Conservation (phyloP, 2,888 invertebrate species). For the Himalopsyche anomala region DNA sequence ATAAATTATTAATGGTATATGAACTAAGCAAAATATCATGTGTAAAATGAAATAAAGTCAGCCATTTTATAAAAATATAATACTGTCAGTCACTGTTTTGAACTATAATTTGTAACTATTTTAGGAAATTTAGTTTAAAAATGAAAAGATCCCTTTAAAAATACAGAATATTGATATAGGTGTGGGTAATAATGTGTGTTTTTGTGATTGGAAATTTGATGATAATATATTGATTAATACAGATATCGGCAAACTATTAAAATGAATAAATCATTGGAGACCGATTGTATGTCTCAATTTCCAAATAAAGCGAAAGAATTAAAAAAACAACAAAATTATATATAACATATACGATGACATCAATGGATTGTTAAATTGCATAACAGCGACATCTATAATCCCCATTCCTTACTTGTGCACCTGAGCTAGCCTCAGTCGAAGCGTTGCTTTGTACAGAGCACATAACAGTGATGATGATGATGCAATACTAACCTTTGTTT, state of each 20-base stretch:
- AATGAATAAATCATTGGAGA: constrained; percentile 57
- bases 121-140: background rate
- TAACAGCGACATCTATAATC: constrained; percentile 65
- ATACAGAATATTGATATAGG: background rate
- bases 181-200: constrained; percentile 11
- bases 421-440: constrained; percentile 63
- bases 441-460: constrained; percentile 55
- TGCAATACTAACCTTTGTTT: constrained; percentile 51
- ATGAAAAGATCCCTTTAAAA: background rate
- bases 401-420: constrained; percentile 64
- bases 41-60: no score
- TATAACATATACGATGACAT: constrained; percentile 61
- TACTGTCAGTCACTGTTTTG: no score
- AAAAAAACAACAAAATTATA: constrained; percentile 53
- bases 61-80: no score
- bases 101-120: constrained; percentile 31
- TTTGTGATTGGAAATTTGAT: constrained; percentile 50
- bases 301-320: constrained; percentile 50
- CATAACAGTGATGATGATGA: constrained; percentile 45
- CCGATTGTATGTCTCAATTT: constrained; percentile 49
- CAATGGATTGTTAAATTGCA: constrained; percentile 66
- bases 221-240: constrained; percentile 8
- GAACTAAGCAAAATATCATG: no score
- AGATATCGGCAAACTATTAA: constrained; percentile 52
- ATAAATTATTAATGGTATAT: no score